Percentiles rank a stretch among this genome's conserved stretches.
phyloP scores from a whole-genome alignment of 2,113 vertebrate species.

The Chloebia gouldiae region DNA sequence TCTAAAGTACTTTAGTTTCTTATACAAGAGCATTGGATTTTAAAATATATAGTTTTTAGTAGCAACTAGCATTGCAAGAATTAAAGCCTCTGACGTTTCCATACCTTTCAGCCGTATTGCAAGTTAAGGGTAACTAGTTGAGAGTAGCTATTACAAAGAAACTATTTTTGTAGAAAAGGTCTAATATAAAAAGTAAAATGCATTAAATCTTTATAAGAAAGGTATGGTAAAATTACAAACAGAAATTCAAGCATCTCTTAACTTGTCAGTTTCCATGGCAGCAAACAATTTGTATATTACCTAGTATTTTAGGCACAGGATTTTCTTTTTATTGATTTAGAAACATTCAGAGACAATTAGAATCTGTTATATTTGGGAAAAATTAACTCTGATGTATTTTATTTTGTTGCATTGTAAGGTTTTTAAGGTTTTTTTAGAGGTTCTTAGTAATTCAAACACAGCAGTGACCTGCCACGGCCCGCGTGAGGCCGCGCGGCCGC shows the following conservation, averaged over 20 bases:
- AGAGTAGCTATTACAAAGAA: background rate
- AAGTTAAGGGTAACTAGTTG: background rate
- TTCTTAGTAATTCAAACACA: background rate
- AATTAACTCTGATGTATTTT: background rate
- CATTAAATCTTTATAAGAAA: background rate
- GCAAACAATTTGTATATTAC: conserved; percentile 29
- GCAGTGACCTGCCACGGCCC: no score
- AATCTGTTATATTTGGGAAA: background rate
- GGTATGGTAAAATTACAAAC: background rate
- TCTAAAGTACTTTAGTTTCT: background rate
- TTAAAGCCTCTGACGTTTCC: background rate
- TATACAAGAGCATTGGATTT: background rate
- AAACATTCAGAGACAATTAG: background rate
- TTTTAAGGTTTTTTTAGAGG: background rate
- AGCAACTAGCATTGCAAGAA: background rate
- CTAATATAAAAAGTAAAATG: background rate
- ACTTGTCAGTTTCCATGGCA: conserved; percentile 53
- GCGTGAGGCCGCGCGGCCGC: no score
- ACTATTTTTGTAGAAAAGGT: background rate
- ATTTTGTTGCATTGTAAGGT: background rate
- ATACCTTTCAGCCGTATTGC: background rate
- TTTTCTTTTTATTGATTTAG: background rate
- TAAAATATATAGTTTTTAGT: background rate
- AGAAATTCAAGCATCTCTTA: background rate
- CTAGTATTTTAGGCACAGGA: background rate